These are phyloP conservation scores for Zoroaster sp. DNA, from an alignment of 53 echinoderm and acorn worm species.

Conservation along the genomic window DNA sequence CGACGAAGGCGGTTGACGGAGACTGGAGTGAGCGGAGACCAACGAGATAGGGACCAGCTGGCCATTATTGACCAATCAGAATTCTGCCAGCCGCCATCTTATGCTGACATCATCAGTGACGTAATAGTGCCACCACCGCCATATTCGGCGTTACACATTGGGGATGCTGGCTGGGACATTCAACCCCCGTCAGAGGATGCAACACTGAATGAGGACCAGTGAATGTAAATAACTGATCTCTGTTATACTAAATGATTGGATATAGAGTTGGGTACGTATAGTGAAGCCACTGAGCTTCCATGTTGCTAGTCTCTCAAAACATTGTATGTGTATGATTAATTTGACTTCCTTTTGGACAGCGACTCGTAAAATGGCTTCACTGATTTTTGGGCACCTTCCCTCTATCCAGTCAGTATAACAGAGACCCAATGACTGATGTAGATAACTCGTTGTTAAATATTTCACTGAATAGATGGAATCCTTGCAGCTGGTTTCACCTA, in stretches of 20 bases:
- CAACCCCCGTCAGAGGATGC: neutral
- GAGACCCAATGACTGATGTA: too few relatives aligned
- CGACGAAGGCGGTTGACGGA: neutral
- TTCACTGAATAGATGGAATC: too few relatives aligned
- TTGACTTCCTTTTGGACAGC: too few relatives aligned
- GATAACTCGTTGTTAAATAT: too few relatives aligned
- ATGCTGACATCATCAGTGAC: slow-evolving; percentile 2
- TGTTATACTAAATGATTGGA: neutral
- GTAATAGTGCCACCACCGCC: slow-evolving; percentile 13
- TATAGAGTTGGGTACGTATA: too few relatives aligned
- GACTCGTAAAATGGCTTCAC: too few relatives aligned
- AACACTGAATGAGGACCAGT: neutral
- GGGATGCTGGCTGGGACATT: neutral
- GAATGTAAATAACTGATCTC: neutral
- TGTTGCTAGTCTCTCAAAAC: too few relatives aligned
- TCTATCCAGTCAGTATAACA: too few relatives aligned
- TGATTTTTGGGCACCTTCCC: too few relatives aligned
- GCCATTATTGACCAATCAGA: slow-evolving; percentile 1
- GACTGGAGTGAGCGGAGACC: neutral
- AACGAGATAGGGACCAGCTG: neutral
- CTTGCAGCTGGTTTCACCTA: too few relatives aligned
- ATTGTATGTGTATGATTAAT: too few relatives aligned
- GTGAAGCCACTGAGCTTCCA: too few relatives aligned
- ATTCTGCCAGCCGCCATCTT: neutral
- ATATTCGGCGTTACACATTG: slow-evolving; percentile 13